These are phyloP conservation scores for Drosophila meridiana DNA, from an alignment of 2,888 invertebrate genomes.

Conservation along the genomic window DNA sequence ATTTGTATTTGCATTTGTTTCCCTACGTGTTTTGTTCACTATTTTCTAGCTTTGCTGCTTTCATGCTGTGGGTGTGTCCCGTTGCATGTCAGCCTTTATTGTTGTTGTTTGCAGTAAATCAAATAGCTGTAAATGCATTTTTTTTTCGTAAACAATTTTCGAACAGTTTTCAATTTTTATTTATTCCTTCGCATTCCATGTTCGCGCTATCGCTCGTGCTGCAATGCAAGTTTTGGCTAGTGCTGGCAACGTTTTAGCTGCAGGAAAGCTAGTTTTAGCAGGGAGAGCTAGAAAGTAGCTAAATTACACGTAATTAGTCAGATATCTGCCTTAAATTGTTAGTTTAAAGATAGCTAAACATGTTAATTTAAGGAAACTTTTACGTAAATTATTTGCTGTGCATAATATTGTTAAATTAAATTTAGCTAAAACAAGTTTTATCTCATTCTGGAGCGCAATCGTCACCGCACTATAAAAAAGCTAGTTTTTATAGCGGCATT, in stretches of 20 bases:
- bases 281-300: neutral
- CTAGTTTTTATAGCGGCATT: constrained; percentile 9
- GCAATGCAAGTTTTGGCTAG: constrained; percentile 60
- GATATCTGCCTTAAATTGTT: neutral
- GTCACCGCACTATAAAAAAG: neutral
- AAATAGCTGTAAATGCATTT: constrained; percentile 7
- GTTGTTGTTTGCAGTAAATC: constrained; percentile 9
- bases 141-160: constrained; percentile 7
- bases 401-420: neutral
- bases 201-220: constrained; percentile 25
- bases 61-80: constrained; percentile 53
- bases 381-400: neutral
- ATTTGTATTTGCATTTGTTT: constrained; percentile 25
- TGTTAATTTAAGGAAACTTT: neutral
- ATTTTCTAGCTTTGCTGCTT: constrained; percentile 32
- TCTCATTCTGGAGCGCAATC: neutral
- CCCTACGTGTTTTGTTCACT: constrained; percentile 16
- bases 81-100: constrained; percentile 38
- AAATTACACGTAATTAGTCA: neutral
- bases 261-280: neutral
- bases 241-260: neutral
- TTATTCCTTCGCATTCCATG: constrained; percentile 21
- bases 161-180: constrained; percentile 26
- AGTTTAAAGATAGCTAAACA: neutral
- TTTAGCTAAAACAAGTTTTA: neutral